A percentile compares a stretch with the other conserved stretches of the same genome.
Evolutionary conservation across 2,113 vertebrate genomes (phyloP).

Genomic region (Elgaria multicarinata): DNA sequence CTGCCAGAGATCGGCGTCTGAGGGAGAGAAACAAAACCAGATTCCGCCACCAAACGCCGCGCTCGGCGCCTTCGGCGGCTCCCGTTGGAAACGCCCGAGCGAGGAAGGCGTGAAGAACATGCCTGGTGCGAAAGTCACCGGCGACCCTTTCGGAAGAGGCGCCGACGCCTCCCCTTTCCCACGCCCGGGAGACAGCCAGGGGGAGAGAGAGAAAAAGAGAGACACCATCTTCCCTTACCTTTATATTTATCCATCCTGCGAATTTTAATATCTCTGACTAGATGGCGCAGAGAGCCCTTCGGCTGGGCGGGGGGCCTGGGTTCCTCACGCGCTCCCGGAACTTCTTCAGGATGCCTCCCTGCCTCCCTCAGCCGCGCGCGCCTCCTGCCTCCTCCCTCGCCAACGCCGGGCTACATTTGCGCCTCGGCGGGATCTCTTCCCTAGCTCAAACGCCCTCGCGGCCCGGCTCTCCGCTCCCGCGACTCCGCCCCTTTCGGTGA

Average conservation of each 20-base stretch:
- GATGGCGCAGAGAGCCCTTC: background rate
- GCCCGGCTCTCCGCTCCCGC: background rate
- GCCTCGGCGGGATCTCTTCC: background rate
- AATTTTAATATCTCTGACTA: no score
- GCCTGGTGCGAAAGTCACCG: background rate
- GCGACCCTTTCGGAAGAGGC: background rate
- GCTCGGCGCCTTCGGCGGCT: no score
- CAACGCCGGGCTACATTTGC: background rate
- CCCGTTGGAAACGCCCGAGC: no score
- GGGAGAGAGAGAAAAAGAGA: no score
- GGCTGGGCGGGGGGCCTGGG: background rate
- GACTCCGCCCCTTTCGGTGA: conserved; percentile 20
- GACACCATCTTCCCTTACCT: background rate
- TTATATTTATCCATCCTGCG: conserved; percentile 27
- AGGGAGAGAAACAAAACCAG: no score
- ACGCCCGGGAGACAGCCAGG: background rate
- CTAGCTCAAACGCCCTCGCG: background rate
- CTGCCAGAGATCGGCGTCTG: background rate
- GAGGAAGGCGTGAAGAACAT: no score
- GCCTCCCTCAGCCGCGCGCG: background rate
- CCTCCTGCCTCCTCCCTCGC: background rate
- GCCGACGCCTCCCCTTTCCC: conserved; percentile 8
- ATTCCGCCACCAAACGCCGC: background rate
- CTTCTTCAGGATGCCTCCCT: background rate
- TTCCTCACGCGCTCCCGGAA: background rate